Conservation (phyloP, 2,888 invertebrate genomes). For the Spodoptera exigua region DNA sequence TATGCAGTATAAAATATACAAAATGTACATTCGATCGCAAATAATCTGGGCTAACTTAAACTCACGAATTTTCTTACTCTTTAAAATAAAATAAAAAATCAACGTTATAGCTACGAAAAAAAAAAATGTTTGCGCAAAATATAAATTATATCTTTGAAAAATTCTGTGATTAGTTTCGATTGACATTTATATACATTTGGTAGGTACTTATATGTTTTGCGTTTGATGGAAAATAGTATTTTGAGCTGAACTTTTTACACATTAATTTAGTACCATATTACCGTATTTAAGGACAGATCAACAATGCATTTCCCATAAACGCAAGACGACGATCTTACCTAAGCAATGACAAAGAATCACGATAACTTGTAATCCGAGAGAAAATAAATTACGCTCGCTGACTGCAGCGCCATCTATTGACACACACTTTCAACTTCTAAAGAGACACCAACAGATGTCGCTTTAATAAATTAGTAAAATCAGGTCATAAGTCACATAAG, state of each 20-base stretch:
- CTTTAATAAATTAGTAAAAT: slow-evolving; percentile 27
- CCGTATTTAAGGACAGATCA: too few species aligned
- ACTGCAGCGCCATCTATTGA: slow-evolving; percentile 36
- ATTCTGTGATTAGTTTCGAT: slow-evolving; percentile 40
- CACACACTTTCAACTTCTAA: slow-evolving; percentile 14
- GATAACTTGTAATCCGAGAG: slow-evolving; percentile 6
- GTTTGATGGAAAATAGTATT: slow-evolving; percentile 3
- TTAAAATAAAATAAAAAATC: slow-evolving; percentile 41
- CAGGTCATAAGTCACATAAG: slow-evolving; percentile 20
- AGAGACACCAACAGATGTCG: slow-evolving; percentile 30
- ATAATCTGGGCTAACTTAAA: slow-evolving; percentile 54
- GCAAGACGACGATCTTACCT: too few species aligned
- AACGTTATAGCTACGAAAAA: slow-evolving; percentile 43
- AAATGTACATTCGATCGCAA: slow-evolving; percentile 65
- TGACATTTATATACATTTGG: slow-evolving; percentile 49
- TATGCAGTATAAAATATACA: slow-evolving; percentile 68
- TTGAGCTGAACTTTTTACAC: slow-evolving; percentile 6
- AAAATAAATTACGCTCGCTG: slow-evolving; percentile 21
- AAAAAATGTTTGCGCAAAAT: slow-evolving; percentile 52
- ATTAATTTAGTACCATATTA: too few species aligned
- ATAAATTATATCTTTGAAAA: slow-evolving; percentile 31
- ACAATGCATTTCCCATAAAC: too few species aligned
- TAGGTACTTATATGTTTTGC: slow-evolving; percentile 5
- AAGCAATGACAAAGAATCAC: slow-evolving; percentile 6
- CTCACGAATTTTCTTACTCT: slow-evolving; percentile 48